phyloP scores from a whole-genome alignment of 2,113 vertebrate genomes.

The Gasterosteus nipponicus region DNA sequence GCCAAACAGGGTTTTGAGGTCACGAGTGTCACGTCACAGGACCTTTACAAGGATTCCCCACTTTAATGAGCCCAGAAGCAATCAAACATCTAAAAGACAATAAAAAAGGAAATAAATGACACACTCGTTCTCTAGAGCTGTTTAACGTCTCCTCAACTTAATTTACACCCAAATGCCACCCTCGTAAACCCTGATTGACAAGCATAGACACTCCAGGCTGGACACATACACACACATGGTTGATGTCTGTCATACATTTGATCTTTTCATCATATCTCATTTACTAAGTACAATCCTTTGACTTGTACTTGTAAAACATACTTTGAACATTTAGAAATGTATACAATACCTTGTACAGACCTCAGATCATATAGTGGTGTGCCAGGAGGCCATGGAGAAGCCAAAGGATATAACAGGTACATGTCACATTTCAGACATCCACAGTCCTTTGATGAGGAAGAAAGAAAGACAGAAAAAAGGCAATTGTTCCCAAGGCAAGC shows the following conservation, averaged over 20 bases:
- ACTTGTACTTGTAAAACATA: background rate
- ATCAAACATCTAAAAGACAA: constrained; percentile 59
- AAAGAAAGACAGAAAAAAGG: constrained; percentile 19
- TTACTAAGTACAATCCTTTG: background rate
- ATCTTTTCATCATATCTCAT: background rate
- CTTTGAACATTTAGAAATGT: background rate
- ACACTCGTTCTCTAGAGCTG: constrained; percentile 15
- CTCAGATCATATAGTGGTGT: constrained; percentile 2
- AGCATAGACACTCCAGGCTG: constrained; percentile 11
- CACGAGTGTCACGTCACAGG: constrained; percentile 38
- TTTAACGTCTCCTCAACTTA: constrained; percentile 44
- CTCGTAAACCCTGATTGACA: constrained; percentile 47
- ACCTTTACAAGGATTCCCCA: constrained; percentile 50
- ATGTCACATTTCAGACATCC: constrained; percentile 42
- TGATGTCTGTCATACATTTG: background rate
- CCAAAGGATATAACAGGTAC: constrained; percentile 62
- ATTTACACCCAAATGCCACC: constrained; percentile 64
- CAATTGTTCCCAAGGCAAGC: constrained; percentile 20
- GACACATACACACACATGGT: background rate
- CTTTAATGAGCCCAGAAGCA: constrained; percentile 50
- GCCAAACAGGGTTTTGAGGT: constrained; percentile 28
- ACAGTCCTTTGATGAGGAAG: constrained; percentile 52
- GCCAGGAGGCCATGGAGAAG: constrained; percentile 15
- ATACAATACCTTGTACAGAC: background rate
- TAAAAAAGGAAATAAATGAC: constrained; percentile 48